phyloP scores from a whole-genome alignment of 2,113 vertebrate species.

The Hippocampus comes region DNA sequence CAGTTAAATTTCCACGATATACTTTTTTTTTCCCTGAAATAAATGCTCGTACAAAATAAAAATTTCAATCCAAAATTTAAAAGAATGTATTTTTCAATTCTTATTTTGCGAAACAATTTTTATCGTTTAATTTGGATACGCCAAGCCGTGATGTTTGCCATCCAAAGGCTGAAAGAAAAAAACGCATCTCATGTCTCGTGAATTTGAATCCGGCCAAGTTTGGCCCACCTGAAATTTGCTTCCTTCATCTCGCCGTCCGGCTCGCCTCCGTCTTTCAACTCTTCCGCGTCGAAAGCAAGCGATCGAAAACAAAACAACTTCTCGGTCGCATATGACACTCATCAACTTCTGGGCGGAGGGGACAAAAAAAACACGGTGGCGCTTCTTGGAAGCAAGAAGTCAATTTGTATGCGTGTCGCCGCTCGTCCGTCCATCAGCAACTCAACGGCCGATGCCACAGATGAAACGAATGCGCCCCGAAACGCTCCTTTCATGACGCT shows the following conservation, averaged over 20 bases:
- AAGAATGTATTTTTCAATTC: too few relatives aligned
- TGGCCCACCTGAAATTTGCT: constrained; percentile 2
- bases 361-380: not conserved
- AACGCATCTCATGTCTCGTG: not conserved
- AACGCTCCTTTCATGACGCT: not conserved
- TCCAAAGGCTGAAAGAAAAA: not conserved
- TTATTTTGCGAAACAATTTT: too few relatives aligned
- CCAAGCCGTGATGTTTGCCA: not conserved
- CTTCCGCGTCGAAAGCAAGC: constrained; percentile 24
- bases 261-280: constrained; percentile 40
- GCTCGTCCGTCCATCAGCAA: constrained; percentile 12
- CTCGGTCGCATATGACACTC: constrained; percentile 44
- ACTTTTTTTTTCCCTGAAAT: too few relatives aligned
- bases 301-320: constrained; percentile 51
- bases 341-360: constrained; percentile 40
- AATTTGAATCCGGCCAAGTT: not conserved
- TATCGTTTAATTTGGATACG: too few relatives aligned
- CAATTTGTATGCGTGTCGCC: not conserved
- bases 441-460: constrained; percentile 12
- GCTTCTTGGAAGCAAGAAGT: constrained; percentile 6
- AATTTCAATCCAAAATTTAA: too few relatives aligned
- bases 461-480: constrained; percentile 11
- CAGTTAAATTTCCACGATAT: too few relatives aligned
- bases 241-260: constrained; percentile 9
- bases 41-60: too few relatives aligned